phyloP scores from a whole-genome alignment of 2,113 vertebrate genomes.

The Desmodus rotundus region DNA sequence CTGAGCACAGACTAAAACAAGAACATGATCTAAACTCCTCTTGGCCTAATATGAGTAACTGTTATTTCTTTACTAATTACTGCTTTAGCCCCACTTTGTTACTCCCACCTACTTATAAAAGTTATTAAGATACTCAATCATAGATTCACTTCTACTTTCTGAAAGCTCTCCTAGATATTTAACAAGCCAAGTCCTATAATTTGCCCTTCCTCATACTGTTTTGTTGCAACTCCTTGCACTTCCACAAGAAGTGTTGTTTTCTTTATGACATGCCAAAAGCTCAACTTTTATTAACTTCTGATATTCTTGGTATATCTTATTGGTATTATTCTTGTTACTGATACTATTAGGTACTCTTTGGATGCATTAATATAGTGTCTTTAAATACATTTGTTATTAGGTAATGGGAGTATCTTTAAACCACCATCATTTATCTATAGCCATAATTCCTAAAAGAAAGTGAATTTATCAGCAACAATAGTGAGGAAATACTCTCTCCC shows the following conservation, averaged over 20 bases:
- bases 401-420: background rate
- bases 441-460: background rate
- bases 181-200: background rate
- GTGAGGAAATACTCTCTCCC: background rate
- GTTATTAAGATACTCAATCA: background rate
- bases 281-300: background rate
- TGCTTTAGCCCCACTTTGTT: background rate
- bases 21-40: background rate
- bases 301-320: background rate
- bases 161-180: background rate
- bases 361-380: background rate
- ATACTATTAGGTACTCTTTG: background rate
- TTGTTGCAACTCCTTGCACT: background rate
- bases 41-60: background rate
- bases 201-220: rapidly evolving
- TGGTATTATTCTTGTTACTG: background rate
- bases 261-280: background rate
- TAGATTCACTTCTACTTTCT: background rate
- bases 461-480: background rate
- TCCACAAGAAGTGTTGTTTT: background rate
- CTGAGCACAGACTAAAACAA: background rate
- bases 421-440: background rate
- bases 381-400: background rate
- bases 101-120: background rate
- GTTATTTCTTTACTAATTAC: background rate